Evolutionary conservation across 2,797 vertebrate genomes (phyloP), one percentile per base, ranked within the genome.

Genomic region (Gadopsis bispinosus): DNA sequence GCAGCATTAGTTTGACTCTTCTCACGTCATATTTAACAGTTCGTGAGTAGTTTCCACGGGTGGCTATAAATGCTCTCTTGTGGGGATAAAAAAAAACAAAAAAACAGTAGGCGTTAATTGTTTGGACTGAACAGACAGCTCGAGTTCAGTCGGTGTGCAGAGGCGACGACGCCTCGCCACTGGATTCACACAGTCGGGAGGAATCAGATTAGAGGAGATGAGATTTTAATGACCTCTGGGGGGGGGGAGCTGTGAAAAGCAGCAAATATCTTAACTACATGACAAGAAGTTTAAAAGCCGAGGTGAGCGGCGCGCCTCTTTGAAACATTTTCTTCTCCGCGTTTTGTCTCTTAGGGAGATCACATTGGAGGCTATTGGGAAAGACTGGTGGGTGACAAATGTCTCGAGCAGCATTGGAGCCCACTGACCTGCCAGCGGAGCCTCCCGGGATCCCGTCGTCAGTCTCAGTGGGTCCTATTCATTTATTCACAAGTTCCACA

Each of bases 111-210:
- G 35, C 4, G 60, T 55, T 72, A 71, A 80, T 74, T 83, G 73
- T 82, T 83, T 69, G 35, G 67, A 79, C 20, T 29, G 55, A 66
- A 55, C 43, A 76, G 63, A 61, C 63, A 47, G 51, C n/a, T 35
- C 59, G 35, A 17, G 37, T 41, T 17, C 17, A 60, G 35, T 65
- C 4, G 5, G 5, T 0, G 47, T 22, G 59, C 35, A 3, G 13
- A 69, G 60, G 41, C 5, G 39, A 31, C 3, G 53, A 56, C 12
- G 47, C n/a, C 37, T 41, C 48, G 1, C 41, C 70, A 35, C 43
- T 33, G 55, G 26, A 54, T 1, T 53, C 69, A 68, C 31, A 45
- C 3, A 14, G 20, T 14, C 51, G 51, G 68, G 22, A 70, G 10
- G 71, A 60, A 16, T 65, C 41, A 31, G 48, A 59, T 35, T 6